These are phyloP conservation scores for Ivindomyrus marchei DNA, from an alignment of 2,113 vertebrate species.

Conservation along the genomic window DNA sequence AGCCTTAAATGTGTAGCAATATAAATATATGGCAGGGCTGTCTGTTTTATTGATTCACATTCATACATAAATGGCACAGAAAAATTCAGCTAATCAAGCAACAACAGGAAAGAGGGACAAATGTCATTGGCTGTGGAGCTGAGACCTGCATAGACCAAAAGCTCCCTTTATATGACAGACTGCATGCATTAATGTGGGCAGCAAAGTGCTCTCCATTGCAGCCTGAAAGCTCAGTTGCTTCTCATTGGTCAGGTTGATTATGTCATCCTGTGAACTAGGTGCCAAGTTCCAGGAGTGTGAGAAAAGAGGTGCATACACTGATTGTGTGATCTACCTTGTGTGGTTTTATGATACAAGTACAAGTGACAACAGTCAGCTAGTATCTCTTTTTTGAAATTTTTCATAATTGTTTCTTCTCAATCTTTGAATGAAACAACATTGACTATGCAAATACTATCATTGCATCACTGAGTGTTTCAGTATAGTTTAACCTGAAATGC, in stretches of 20 bases:
- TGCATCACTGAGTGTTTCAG: background rate
- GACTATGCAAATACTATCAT: background rate
- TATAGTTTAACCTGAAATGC: background rate
- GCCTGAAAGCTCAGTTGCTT: background rate
- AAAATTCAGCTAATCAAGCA: background rate
- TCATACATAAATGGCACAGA: background rate
- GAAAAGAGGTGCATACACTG: background rate
- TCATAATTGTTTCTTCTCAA: background rate
- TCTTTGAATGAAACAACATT: background rate
- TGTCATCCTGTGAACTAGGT: background rate
- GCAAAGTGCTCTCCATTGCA: background rate
- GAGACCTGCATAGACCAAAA: background rate
- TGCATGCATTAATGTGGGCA: background rate
- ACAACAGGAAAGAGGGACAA: background rate
- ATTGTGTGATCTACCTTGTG: background rate
- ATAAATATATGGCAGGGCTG: background rate
- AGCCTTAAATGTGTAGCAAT: background rate
- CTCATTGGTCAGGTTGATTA: background rate
- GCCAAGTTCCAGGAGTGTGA: background rate
- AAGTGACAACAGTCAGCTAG: background rate
- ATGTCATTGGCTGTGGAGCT: background rate
- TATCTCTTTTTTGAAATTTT: no score
- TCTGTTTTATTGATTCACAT: background rate
- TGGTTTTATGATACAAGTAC: background rate
- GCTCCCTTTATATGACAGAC: background rate